Evolutionary conservation across 2,113 vertebrate species (phyloP).

Genomic region (Hydropotes inermis): DNA sequence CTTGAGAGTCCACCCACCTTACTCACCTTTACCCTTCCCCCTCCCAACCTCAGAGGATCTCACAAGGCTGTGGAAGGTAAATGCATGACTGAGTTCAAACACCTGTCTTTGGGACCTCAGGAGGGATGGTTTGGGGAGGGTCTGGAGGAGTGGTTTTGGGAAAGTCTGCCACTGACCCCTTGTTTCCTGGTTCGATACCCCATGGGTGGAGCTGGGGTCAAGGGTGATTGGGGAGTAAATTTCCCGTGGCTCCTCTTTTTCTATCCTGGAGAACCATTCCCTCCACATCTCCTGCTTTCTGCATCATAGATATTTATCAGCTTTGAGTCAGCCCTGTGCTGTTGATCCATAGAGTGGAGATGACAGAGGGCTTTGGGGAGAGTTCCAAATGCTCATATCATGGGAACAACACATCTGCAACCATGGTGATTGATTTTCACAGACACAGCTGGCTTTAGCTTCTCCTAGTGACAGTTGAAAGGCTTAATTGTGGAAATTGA

Average conservation of each 20-base stretch:
- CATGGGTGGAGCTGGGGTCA: neutral
- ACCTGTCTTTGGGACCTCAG: neutral
- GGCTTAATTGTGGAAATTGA: neutral
- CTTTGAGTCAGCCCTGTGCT: neutral
- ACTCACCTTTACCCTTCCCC: neutral
- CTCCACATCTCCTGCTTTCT: neutral
- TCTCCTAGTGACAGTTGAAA: neutral
- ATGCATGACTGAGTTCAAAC: neutral
- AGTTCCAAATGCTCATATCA: neutral
- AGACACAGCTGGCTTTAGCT: neutral
- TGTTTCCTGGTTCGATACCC: neutral
- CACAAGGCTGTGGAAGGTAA: neutral
- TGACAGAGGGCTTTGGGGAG: too few relatives aligned
- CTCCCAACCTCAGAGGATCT: neutral
- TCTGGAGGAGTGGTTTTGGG: neutral
- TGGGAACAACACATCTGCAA: neutral
- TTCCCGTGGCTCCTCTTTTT: neutral
- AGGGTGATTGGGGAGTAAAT: neutral
- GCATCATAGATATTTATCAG: neutral
- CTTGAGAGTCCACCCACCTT: neutral
- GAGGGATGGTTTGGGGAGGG: neutral
- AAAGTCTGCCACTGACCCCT: neutral
- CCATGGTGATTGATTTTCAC: neutral
- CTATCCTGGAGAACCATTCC: neutral
- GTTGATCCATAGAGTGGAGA: neutral